Conservation (phyloP, 2,888 invertebrate genomes). For the Chymomyza amoena region DNA sequence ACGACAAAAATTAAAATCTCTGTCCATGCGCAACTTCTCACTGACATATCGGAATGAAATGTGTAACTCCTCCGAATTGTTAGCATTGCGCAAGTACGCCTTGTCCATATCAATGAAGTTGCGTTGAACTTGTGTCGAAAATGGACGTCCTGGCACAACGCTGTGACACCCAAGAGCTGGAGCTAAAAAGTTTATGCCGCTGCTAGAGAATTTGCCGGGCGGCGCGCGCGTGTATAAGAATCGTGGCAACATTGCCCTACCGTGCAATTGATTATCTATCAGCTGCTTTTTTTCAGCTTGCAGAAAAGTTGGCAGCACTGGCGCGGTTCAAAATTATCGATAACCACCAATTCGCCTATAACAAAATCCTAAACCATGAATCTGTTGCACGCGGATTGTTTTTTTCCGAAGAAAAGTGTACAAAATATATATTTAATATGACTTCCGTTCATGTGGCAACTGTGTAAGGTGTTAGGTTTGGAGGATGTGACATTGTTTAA, state of each 20-base stretch:
- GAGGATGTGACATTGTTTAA: no score
- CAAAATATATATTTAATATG: no score
- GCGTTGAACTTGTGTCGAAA: slow-evolving; percentile 36
- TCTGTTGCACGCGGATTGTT: no score
- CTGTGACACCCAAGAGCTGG: background rate
- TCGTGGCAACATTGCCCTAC: slow-evolving; percentile 12
- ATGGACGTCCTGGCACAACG: background rate
- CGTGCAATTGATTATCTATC: background rate
- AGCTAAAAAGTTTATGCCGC: background rate
- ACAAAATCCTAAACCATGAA: no score
- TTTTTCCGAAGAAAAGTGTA: background rate
- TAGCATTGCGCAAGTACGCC: slow-evolving; percentile 81
- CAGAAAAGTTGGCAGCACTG: background rate
- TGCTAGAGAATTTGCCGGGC: background rate
- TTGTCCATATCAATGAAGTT: slow-evolving; percentile 79
- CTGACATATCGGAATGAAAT: slow-evolving; percentile 81
- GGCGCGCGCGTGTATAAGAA: background rate
- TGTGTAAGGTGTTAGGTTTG: no score
- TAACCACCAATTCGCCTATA: background rate
- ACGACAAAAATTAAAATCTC: slow-evolving; percentile 87
- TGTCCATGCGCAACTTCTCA: slow-evolving; percentile 79
- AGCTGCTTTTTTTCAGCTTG: background rate
- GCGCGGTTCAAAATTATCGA: background rate
- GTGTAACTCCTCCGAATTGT: slow-evolving; percentile 80
- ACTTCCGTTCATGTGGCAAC: background rate